Percentiles rank a stretch among this genome's conserved stretches.
These are phyloP conservation scores for Conomelus anceps DNA, from an alignment of 2,888 invertebrate species.

Conservation along the genomic window DNA sequence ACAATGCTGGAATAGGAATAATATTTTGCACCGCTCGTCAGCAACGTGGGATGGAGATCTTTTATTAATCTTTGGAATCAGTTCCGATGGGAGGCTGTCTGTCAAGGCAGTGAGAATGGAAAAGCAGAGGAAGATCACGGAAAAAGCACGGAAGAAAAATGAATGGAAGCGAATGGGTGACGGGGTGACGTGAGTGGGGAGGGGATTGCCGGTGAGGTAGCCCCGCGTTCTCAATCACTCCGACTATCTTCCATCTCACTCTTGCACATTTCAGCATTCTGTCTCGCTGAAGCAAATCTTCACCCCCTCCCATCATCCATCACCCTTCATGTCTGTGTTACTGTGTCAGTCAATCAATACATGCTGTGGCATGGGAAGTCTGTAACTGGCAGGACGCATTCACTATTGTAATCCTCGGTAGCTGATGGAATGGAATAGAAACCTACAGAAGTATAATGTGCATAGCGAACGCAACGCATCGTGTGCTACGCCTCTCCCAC, in stretches of 20 bases:
- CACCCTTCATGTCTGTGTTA: background rate
- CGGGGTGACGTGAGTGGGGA: background rate
- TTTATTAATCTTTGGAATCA: background rate
- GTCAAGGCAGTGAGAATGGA: background rate
- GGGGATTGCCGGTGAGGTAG: background rate
- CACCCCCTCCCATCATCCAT: background rate
- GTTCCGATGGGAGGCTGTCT: background rate
- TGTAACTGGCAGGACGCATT: background rate
- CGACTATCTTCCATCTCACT: no score
- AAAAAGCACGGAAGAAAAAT: background rate
- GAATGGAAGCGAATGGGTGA: background rate
- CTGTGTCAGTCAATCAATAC: background rate
- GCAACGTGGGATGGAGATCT: background rate
- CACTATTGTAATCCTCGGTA: background rate
- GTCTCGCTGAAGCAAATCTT: no score
- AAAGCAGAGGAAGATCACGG: background rate
- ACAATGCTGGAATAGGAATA: background rate
- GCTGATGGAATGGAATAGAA: background rate
- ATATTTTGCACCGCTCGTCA: background rate
- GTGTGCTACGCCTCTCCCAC: no score
- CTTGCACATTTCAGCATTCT: no score
- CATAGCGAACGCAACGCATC: background rate
- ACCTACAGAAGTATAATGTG: background rate
- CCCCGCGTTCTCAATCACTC: background rate
- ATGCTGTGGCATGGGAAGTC: background rate